A percentile compares a stretch with the other conserved stretches of the same genome.
Conservation (phyloP, 2,888 invertebrate genomes). For the Apeira syringaria region DNA sequence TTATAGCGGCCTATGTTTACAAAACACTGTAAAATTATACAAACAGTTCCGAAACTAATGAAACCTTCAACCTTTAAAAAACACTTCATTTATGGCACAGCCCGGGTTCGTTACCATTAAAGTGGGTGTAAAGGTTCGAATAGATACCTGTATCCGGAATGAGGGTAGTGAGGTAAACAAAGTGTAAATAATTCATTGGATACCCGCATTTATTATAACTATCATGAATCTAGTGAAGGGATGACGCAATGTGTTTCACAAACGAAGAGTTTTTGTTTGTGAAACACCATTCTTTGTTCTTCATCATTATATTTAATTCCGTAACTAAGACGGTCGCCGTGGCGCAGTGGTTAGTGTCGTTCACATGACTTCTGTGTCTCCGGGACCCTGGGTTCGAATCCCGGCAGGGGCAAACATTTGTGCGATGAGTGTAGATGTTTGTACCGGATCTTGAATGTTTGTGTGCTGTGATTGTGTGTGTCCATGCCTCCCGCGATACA, state of each 20-base stretch:
- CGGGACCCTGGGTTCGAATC: too few species aligned
- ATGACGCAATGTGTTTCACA: slow-evolving; percentile 1
- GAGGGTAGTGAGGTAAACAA: slow-evolving; percentile 27
- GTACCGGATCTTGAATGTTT: too few species aligned
- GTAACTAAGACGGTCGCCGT: too few species aligned
- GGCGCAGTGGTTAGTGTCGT: too few species aligned
- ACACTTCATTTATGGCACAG: slow-evolving; percentile 17
- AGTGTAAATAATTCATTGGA: slow-evolving; percentile 53
- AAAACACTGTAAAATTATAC: slow-evolving; percentile 22
- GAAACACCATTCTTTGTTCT: too few species aligned
- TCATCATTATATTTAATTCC: too few species aligned
- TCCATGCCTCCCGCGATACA: too few species aligned
- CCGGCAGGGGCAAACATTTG: too few species aligned
- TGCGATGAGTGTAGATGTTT: too few species aligned
- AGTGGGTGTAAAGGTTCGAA: slow-evolving; percentile 2
- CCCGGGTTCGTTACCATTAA: slow-evolving; percentile 5
- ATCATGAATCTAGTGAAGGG: slow-evolving; percentile 25
- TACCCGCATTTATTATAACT: slow-evolving; percentile 49
- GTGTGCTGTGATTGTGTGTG: too few species aligned
- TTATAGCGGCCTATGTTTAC: slow-evolving; percentile 11
- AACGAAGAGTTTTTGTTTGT: not conserved
- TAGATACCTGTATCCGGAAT: slow-evolving; percentile 4
- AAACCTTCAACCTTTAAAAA: slow-evolving; percentile 17
- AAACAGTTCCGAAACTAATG: slow-evolving; percentile 23
- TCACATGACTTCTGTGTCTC: too few species aligned